phyloP scores from a whole-genome alignment of 1,140 invertebrate genomes.

The Drosophila kurseongensis region DNA sequence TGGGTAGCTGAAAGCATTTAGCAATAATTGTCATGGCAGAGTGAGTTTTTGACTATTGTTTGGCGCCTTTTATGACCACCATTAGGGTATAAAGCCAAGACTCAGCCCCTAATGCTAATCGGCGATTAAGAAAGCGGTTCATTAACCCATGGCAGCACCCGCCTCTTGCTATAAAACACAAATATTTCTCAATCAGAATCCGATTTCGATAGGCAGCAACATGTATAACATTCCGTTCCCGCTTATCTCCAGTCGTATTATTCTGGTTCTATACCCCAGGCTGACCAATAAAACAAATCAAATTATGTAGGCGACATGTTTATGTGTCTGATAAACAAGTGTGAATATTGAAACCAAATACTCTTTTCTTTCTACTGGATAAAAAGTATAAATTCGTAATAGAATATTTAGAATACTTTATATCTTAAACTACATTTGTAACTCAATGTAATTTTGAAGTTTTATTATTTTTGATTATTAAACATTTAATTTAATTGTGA shows the following conservation, averaged over 20 bases:
- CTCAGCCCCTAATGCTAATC: constrained; percentile 41
- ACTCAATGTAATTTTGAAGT: too few relatives aligned
- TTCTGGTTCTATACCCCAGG: constrained; percentile 39
- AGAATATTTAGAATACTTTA: neutral
- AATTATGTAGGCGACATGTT: constrained; percentile 68
- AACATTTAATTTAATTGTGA: too few relatives aligned
- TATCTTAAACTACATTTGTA: neutral
- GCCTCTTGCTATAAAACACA: constrained; percentile 36
- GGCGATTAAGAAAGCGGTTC: constrained; percentile 28
- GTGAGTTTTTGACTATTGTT: constrained; percentile 58
- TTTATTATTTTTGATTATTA: too few relatives aligned
- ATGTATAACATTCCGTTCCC: constrained; percentile 57
- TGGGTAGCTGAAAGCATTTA: constrained; percentile 72
- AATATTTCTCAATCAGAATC: constrained; percentile 54
- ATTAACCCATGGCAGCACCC: constrained; percentile 51
- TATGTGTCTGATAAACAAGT: constrained; percentile 38
- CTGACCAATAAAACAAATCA: constrained; percentile 54
- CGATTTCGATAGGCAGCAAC: constrained; percentile 21
- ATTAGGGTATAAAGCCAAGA: constrained; percentile 37
- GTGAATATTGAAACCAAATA: constrained; percentile 4
- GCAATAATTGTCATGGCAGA: constrained; percentile 64
- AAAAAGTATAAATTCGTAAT: constrained; percentile 1
- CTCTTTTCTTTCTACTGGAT: neutral
- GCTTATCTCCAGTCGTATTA: constrained; percentile 36
- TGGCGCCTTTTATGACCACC: constrained; percentile 48